A percentile compares a stretch with the other conserved stretches of the same genome.
Evolutionary conservation across 2,797 vertebrate species (phyloP).

Genomic region (Allobates femoralis): DNA sequence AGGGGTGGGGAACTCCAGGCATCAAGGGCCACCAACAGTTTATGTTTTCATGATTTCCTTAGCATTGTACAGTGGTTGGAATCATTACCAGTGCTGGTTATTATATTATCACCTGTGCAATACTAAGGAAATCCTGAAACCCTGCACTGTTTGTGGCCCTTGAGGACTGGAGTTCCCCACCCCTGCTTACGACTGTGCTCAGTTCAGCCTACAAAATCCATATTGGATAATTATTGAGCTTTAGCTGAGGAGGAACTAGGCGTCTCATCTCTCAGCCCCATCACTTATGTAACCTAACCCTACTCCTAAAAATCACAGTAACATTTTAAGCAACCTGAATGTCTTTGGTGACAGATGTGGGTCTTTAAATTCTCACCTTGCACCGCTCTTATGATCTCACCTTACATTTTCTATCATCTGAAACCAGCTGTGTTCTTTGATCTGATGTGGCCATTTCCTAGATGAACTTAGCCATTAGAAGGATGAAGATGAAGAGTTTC

Average conservation of each 20-base stretch:
- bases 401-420: slow-evolving; percentile 20
- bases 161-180: too few relatives aligned
- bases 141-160: too few relatives aligned
- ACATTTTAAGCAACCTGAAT: slow-evolving; percentile 62
- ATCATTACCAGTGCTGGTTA: too few relatives aligned
- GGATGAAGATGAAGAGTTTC: slow-evolving; percentile 72
- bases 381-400: too few relatives aligned
- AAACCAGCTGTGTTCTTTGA: slow-evolving; percentile 59
- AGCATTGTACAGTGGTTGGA: too few relatives aligned
- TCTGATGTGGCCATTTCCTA: slow-evolving; percentile 18
- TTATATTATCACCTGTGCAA: too few relatives aligned
- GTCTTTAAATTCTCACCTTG: too few relatives aligned
- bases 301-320: slow-evolving; percentile 63
- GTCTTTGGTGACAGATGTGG: slow-evolving; percentile 67
- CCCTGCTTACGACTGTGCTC: too few relatives aligned
- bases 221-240: not conserved
- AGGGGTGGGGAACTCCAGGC: too few relatives aligned
- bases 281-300: slow-evolving; percentile 66
- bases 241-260: not conserved
- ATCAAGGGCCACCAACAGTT: too few relatives aligned
- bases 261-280: not conserved
- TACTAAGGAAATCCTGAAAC: too few relatives aligned
- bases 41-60: too few relatives aligned
- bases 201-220: not conserved
- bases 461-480: slow-evolving; percentile 68